Conservation (phyloP, 2,888 invertebrate species). For the Macrosiphum euphorbiae region DNA sequence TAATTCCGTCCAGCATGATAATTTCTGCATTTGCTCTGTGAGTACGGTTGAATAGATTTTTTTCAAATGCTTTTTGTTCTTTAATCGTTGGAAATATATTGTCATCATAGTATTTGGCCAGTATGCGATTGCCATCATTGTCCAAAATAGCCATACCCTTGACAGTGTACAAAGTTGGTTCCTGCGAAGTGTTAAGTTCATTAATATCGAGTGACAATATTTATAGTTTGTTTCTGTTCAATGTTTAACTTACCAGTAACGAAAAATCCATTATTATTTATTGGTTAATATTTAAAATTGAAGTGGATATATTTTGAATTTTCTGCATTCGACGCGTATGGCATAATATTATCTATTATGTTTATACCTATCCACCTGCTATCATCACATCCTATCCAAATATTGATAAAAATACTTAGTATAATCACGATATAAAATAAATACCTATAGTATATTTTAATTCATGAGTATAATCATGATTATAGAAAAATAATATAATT, state of each 20-base stretch:
- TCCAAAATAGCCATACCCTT: constrained; percentile 98
- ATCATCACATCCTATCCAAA: too few relatives aligned
- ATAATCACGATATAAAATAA: too few relatives aligned
- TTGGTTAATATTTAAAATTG: too few relatives aligned
- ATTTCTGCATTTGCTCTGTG: constrained; percentile 98
- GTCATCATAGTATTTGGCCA: constrained; percentile 97
- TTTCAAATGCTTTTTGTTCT: constrained; percentile 97
- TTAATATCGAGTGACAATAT: background rate
- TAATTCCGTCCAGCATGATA: constrained; percentile 97
- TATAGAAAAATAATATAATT: too few relatives aligned
- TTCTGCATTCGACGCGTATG: too few relatives aligned
- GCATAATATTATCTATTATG: too few relatives aligned
- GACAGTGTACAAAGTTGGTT: constrained; percentile 93
- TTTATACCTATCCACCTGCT: too few relatives aligned
- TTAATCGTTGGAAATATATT: constrained; percentile 89
- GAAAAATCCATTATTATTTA: constrained; percentile 44
- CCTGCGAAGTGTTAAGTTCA: constrained; percentile 72
- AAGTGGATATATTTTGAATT: too few relatives aligned
- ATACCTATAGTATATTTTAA: too few relatives aligned
- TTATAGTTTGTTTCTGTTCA: background rate
- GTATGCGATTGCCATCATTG: constrained; percentile 95
- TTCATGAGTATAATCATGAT: too few relatives aligned
- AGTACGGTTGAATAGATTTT: constrained; percentile 96
- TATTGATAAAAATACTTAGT: too few relatives aligned
- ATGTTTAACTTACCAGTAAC: background rate